Percentiles rank a stretch among this genome's conserved stretches.
Conservation (phyloP, 2,113 vertebrate species). For the Plectropomus leopardus region DNA sequence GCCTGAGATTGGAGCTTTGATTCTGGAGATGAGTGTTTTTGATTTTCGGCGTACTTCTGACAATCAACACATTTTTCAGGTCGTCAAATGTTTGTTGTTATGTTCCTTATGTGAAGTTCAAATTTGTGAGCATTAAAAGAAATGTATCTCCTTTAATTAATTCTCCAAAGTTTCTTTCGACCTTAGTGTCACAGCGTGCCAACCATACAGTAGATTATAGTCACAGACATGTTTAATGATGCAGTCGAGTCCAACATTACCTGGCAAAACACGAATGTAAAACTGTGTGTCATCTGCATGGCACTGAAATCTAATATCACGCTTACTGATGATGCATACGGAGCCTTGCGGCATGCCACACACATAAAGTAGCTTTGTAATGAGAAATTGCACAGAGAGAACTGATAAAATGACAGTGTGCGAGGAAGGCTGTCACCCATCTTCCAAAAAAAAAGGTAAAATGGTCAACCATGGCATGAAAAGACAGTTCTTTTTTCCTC, state of each 20-base stretch:
- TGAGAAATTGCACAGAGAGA: too few relatives aligned
- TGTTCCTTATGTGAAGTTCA: neutral
- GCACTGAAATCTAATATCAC: conserved; percentile 1
- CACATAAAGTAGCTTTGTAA: too few relatives aligned
- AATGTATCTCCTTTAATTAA: neutral
- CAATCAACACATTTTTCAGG: neutral
- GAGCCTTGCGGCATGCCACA: neutral
- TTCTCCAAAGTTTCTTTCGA: neutral
- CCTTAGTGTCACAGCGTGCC: neutral
- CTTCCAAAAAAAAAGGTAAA: too few relatives aligned
- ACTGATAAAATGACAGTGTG: too few relatives aligned
- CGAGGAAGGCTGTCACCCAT: too few relatives aligned
- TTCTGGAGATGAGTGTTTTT: neutral
- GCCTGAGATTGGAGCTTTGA: neutral
- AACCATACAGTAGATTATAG: neutral
- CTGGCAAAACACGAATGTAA: neutral
- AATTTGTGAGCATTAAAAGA: neutral
- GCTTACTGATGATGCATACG: neutral
- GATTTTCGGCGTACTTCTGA: neutral
- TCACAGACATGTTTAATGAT: neutral
- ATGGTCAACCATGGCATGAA: too few relatives aligned
- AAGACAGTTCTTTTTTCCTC: too few relatives aligned
- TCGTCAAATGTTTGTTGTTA: neutral
- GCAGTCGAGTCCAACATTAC: neutral
- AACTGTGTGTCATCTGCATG: neutral